Conservation (phyloP, 2,113 vertebrate genomes). For the Polyodon spathula region DNA sequence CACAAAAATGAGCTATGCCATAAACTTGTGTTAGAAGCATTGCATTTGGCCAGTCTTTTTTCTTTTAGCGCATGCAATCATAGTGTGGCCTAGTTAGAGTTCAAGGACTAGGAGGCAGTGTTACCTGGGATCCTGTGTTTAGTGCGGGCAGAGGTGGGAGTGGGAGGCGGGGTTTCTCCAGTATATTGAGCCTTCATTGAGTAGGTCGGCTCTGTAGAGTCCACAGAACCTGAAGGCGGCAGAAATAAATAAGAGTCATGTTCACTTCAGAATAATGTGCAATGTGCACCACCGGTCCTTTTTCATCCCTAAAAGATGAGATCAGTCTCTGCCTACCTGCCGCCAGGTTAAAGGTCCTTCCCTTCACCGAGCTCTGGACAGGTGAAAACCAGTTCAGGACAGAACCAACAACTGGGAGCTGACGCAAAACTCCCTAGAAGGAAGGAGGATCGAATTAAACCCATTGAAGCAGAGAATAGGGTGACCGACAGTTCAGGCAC, state of each 20-base stretch:
- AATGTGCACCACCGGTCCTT: too few species aligned
- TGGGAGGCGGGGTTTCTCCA: constrained; percentile 56
- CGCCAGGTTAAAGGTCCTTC: constrained; percentile 81
- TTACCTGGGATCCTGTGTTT: constrained; percentile 71
- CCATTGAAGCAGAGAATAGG: too few species aligned
- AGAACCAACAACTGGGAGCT: constrained; percentile 86
- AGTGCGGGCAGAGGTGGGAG: constrained; percentile 47
- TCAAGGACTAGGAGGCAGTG: too few species aligned
- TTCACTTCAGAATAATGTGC: too few species aligned
- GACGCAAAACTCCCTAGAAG: constrained; percentile 79
- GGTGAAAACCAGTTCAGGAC: constrained; percentile 96
- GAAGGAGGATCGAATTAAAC: neutral
- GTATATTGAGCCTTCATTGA: constrained; percentile 67
- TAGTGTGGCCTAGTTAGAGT: too few species aligned
- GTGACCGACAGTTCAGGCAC: too few species aligned
- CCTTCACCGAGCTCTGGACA: constrained; percentile 73
- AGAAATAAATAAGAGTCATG: neutral
- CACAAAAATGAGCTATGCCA: too few species aligned
- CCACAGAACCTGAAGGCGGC: constrained; percentile 66
- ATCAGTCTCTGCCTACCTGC: constrained; percentile 63
- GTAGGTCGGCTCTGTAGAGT: constrained; percentile 78
- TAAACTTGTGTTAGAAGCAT: too few species aligned
- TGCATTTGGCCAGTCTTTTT: too few species aligned
- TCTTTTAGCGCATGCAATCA: too few species aligned
- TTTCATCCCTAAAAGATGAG: too few species aligned